phyloP scores from a whole-genome alignment of 2,888 invertebrate species.

The Temnothorax ravouxi region DNA sequence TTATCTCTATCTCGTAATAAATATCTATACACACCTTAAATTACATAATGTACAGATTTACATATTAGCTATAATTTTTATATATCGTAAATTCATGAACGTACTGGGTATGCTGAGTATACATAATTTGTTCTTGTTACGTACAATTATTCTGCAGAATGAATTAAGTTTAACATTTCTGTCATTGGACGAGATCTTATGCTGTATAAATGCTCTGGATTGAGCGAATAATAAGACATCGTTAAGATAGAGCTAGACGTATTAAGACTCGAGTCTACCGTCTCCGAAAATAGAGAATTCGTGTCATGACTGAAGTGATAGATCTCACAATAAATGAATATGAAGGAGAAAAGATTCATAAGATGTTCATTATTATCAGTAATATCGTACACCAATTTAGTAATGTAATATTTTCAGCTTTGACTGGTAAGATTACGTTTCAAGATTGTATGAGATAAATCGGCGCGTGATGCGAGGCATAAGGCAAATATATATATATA shows the following conservation, averaged over 20 bases:
- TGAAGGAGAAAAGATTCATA: background rate
- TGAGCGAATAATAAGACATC: background rate
- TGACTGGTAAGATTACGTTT: background rate
- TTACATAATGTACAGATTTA: background rate
- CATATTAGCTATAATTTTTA: background rate
- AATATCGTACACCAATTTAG: background rate
- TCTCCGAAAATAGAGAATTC: background rate
- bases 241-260: background rate
- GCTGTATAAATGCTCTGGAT: background rate
- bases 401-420: background rate
- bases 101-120: background rate
- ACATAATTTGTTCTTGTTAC: background rate
- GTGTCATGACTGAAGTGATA: background rate
- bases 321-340: background rate
- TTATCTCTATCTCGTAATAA: background rate
- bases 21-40: conserved; percentile 7
- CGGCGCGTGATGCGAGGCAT: too few species aligned
- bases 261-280: background rate
- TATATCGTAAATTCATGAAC: background rate
- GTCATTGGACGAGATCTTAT: background rate
- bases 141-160: conserved; percentile 30
- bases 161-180: background rate
- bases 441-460: background rate
- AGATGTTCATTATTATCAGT: background rate
- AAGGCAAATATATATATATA: background rate